A percentile compares a stretch with the other conserved stretches of the same genome.
These are phyloP conservation scores for Paradoxurus hermaphroditus DNA, from an alignment of 2,113 vertebrate species.

Conservation along the genomic window DNA sequence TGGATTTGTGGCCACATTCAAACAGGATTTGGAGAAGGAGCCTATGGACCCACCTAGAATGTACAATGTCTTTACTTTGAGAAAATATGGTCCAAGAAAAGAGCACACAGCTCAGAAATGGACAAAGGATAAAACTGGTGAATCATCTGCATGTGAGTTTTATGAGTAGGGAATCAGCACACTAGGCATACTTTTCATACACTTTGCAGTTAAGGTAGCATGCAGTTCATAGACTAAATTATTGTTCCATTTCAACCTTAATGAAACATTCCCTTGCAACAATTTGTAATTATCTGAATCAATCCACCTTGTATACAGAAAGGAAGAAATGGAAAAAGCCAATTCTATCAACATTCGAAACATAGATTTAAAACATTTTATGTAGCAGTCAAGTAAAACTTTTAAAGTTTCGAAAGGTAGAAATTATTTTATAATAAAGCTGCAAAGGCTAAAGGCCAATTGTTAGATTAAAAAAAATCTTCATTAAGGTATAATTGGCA, in stretches of 20 bases:
- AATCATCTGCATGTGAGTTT: not conserved
- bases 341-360: not conserved
- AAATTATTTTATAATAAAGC: not conserved
- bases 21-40: not conserved
- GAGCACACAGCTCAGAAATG: not conserved
- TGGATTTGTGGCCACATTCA: not conserved
- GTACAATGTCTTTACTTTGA: not conserved
- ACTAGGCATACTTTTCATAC: not conserved
- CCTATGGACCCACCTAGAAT: not conserved
- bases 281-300: slow-evolving; percentile 21
- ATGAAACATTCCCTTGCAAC: not conserved
- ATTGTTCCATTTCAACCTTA: not conserved
- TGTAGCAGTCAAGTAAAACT: not conserved
- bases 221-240: not conserved
- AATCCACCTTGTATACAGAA: not conserved
- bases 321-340: not conserved
- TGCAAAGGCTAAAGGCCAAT: not conserved
- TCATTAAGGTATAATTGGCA: not conserved
- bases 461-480: not conserved
- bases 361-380: not conserved
- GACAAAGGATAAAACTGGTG: not conserved
- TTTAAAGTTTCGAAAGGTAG: not conserved
- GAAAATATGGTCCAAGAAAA: not conserved
- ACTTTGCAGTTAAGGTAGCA: not conserved
- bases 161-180: not conserved